A percentile compares a stretch with the other conserved stretches of the same genome.
Conservation (phyloP, 2,888 invertebrate genomes). For the Didymodactylos carnosus region DNA sequence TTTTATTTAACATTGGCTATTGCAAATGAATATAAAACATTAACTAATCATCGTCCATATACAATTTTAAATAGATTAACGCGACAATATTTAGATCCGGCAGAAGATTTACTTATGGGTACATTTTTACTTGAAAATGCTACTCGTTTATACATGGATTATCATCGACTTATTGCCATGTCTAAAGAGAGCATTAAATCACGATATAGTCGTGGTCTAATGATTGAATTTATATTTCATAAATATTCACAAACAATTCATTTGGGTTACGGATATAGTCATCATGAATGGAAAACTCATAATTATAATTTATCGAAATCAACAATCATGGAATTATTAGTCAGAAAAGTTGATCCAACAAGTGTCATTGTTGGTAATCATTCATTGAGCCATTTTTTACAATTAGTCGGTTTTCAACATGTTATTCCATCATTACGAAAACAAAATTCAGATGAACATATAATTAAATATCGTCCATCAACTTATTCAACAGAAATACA, state of each 20-base stretch:
- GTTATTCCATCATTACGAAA: not conserved
- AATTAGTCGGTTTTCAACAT: not conserved
- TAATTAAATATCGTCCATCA: not conserved
- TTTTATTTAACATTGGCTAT: not conserved
- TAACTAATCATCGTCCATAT: not conserved
- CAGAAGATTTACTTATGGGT: not conserved
- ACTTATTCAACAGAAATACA: not conserved
- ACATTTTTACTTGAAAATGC: not conserved
- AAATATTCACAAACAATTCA: not conserved
- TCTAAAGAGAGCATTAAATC: not conserved
- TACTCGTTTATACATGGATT: not conserved
- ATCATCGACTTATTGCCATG: not conserved
- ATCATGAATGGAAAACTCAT: not conserved
- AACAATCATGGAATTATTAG: not conserved
- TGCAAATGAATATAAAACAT: too few relatives aligned
- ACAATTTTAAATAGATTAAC: not conserved
- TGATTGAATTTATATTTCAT: not conserved
- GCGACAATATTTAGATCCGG: not conserved
- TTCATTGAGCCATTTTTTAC: not conserved
- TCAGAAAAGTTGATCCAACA: not conserved
- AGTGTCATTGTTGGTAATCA: not conserved
- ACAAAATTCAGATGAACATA: too few relatives aligned
- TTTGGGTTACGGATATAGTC: not conserved
- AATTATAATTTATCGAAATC: not conserved
- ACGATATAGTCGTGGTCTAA: not conserved